phyloP scores from a whole-genome alignment of 92 coral and sea anemone genomes.

The Porites divaricata region DNA sequence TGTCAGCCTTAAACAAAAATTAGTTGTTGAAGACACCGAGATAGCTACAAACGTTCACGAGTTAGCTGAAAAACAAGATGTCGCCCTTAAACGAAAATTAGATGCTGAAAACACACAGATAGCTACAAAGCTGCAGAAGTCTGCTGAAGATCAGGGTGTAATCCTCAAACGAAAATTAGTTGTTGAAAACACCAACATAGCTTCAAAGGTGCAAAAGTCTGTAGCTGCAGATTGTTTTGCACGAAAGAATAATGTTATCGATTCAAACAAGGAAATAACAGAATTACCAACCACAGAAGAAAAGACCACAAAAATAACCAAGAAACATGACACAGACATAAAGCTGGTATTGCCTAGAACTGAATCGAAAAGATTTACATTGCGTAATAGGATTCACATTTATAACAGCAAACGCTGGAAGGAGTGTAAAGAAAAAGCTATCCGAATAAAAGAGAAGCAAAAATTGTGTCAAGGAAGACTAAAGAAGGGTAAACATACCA shows the following conservation, averaged over 20 bases:
- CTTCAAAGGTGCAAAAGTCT: no score
- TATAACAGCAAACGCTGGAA: slow-evolving; percentile 33
- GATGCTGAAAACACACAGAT: background rate
- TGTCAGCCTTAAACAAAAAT: no score
- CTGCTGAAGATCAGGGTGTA: background rate
- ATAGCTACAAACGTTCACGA: no score
- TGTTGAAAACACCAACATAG: no score
- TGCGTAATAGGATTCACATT: slow-evolving; percentile 5
- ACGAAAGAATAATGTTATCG: background rate
- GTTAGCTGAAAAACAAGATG: no score
- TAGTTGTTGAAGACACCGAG: no score
- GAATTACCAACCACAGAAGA: background rate
- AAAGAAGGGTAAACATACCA: background rate
- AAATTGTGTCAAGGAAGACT: background rate
- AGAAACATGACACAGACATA: background rate
- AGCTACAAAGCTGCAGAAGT: background rate
- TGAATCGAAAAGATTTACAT: background rate
- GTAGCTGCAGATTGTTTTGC: background rate
- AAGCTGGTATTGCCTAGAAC: background rate
- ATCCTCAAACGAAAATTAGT: background rate
- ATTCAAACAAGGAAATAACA: background rate
- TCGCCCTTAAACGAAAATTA: background rate
- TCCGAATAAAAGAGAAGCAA: background rate
- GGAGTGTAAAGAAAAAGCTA: background rate
- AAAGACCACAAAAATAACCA: background rate